A percentile compares a stretch with the other conserved stretches of the same genome.
Evolutionary conservation across 2,797 vertebrate genomes (phyloP).

Genomic region (Gadopsis marmoratus): DNA sequence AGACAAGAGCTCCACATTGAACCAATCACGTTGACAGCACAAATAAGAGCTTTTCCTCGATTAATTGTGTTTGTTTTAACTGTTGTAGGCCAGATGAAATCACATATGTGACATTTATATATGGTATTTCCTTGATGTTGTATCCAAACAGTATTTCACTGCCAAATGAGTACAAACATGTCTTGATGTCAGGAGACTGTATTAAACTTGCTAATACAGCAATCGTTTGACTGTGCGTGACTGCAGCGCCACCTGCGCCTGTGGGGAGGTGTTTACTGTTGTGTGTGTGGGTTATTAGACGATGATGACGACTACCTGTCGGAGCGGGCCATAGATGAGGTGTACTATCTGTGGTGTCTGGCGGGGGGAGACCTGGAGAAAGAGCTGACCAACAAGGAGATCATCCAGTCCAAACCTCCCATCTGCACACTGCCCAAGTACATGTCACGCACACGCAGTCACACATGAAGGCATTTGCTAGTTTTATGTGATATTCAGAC

Average conservation of each 20-base stretch:
- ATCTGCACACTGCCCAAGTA: slow-evolving; percentile 97
- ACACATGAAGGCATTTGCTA: neutral
- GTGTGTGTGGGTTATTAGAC: slow-evolving; percentile 50
- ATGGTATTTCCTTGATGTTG: neutral
- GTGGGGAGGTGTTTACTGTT: neutral
- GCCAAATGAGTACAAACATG: neutral
- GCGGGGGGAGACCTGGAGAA: slow-evolving; percentile 98
- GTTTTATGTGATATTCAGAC: neutral
- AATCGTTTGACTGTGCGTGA: neutral
- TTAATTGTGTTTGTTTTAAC: neutral
- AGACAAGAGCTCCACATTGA: neutral
- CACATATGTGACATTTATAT: neutral
- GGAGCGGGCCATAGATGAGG: slow-evolving; percentile 95
- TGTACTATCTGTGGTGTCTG: slow-evolving; percentile 98
- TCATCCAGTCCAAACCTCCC: slow-evolving; percentile 97
- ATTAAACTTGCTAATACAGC: neutral
- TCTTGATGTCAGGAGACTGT: neutral
- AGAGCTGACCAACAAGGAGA: slow-evolving; percentile 96
- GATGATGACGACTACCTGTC: slow-evolving; percentile 91
- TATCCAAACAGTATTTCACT: neutral
- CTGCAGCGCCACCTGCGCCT: neutral
- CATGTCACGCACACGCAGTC: slow-evolving; percentile 27
- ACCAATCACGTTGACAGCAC: neutral
- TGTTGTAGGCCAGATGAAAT: slow-evolving; percentile 11
- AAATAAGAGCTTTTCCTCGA: neutral